Percentiles rank a stretch among this genome's conserved stretches.
These are phyloP conservation scores for Adrianichthys oophorus DNA, from an alignment of 2,797 vertebrate genomes.

Conservation along the genomic window DNA sequence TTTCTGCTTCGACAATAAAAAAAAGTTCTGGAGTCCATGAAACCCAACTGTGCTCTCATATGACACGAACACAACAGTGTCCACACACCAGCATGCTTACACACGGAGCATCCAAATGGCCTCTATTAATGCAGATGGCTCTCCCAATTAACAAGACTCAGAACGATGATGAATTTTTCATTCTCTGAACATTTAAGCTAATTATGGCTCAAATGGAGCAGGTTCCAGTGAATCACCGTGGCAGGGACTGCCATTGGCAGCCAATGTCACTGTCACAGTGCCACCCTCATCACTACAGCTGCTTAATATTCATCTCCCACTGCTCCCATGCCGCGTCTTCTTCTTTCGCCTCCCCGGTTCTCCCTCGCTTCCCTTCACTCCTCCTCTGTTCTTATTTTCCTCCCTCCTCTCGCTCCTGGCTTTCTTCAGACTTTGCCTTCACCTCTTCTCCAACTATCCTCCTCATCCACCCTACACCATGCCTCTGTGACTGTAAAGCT, in stretches of 20 bases:
- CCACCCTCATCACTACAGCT: conserved; percentile 81
- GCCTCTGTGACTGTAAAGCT: conserved; percentile 29
- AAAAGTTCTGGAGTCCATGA: conserved; percentile 43
- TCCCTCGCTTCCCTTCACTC: conserved; percentile 45
- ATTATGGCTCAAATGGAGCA: conserved; percentile 89
- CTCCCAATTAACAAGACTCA: conserved; percentile 88
- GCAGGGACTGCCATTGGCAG: conserved; percentile 83
- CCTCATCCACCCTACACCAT: not conserved
- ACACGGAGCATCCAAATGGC: conserved; percentile 81
- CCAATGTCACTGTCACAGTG: conserved; percentile 89
- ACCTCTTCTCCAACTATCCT: conserved; percentile 4
- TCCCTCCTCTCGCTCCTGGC: conserved; percentile 8
- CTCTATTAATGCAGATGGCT: conserved; percentile 89
- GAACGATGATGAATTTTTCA: conserved; percentile 93
- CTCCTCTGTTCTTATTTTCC: conserved; percentile 30
- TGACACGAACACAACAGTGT: conserved; percentile 3
- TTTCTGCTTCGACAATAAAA: conserved; percentile 47
- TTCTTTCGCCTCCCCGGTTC: conserved; percentile 21
- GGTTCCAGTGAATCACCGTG: conserved; percentile 84
- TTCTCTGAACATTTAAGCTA: conserved; percentile 90
- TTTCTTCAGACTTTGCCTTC: conserved; percentile 11
- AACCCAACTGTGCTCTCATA: conserved; percentile 36
- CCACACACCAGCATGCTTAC: conserved; percentile 40
- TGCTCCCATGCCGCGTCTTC: conserved; percentile 38
- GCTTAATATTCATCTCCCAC: conserved; percentile 77